Evolutionary conservation across 2,797 vertebrate species (phyloP).

Genomic region (Poecile montanus): DNA sequence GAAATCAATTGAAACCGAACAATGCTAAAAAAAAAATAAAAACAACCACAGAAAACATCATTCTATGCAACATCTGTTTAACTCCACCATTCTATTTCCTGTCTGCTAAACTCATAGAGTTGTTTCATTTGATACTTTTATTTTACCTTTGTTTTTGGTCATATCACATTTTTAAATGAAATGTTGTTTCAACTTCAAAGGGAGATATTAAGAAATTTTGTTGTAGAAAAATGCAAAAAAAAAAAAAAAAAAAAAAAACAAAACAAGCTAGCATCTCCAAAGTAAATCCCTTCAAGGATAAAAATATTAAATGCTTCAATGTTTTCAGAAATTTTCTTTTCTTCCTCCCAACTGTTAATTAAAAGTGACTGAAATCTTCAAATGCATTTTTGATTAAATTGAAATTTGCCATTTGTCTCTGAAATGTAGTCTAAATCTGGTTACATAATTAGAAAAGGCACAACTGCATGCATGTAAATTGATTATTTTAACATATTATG

Average conservation of each 20-base stretch:
- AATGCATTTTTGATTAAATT: background rate
- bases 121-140: background rate
- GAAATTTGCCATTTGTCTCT: background rate
- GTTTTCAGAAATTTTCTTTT: background rate
- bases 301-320: background rate
- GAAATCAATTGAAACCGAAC: background rate
- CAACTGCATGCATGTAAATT: background rate
- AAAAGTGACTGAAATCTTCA: background rate
- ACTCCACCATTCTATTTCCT: background rate
- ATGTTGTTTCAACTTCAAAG: background rate
- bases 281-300: background rate
- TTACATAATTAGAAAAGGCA: background rate
- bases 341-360: background rate
- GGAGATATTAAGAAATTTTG: background rate
- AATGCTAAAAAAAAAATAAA: background rate
- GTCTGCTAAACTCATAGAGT: background rate
- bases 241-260: background rate
- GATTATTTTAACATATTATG: background rate
- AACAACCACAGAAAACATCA: background rate
- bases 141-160: background rate
- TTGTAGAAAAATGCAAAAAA: background rate
- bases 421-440: background rate
- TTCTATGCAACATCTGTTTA: background rate
- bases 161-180: background rate
- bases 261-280: background rate